Conservation (phyloP, 35 echinoderm and acorn worm species). For the Patiria miniata region DNA sequence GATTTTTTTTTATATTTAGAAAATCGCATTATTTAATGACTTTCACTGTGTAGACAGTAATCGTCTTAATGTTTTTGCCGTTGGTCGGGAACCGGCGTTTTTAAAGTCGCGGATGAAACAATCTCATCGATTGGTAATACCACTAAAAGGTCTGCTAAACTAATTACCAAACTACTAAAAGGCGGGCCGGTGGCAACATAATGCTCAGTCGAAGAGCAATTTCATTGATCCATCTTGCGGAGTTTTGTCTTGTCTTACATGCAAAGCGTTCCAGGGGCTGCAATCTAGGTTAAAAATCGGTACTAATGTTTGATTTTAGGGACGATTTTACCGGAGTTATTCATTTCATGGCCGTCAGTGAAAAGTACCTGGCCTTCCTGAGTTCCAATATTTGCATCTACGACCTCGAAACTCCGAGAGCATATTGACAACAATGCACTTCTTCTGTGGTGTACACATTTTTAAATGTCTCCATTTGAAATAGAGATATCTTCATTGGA, state of each 20-base stretch:
- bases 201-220: not conserved
- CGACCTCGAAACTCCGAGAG: too few relatives aligned
- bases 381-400: too few relatives aligned
- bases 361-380: too few relatives aligned
- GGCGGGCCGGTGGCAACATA: not conserved
- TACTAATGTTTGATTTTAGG: not conserved
- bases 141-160: slow-evolving; percentile 9
- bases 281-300: not conserved
- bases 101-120: not conserved
- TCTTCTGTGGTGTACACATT: too few relatives aligned
- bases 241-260: not conserved
- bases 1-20: too few relatives aligned
- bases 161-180: not conserved
- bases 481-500: too few relatives aligned
- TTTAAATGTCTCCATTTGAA: too few relatives aligned
- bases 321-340: not conserved
- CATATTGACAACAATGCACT: too few relatives aligned
- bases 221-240: not conserved
- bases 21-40: not conserved
- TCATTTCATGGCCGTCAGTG: not conserved
- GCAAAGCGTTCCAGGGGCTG: not conserved
- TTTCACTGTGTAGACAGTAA: not conserved
- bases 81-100: not conserved
- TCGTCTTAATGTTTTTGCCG: slow-evolving; percentile 4
- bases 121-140: slow-evolving; percentile 8